phyloP scores from a whole-genome alignment of 2,888 invertebrate species.

The Ophioninae sp. region DNA sequence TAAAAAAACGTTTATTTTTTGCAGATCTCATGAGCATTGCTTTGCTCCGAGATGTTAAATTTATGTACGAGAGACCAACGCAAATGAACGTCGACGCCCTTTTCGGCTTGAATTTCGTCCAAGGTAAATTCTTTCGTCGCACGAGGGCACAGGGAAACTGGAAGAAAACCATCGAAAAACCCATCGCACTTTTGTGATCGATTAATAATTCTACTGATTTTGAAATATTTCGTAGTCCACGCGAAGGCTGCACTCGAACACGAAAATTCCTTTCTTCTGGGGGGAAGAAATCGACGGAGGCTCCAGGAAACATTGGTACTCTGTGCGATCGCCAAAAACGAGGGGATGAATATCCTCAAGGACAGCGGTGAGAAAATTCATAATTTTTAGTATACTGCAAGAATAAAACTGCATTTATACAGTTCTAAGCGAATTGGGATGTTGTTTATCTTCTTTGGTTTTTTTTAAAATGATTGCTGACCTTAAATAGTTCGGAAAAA shows the following conservation, averaged over 20 bases:
- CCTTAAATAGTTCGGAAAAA: background rate
- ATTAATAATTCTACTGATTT: background rate
- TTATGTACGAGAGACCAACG: slow-evolving; percentile 72
- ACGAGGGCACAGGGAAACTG: background rate
- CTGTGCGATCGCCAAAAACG: slow-evolving; percentile 42
- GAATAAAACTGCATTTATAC: background rate
- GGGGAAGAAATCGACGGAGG: slow-evolving; percentile 22
- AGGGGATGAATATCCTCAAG: slow-evolving; percentile 30
- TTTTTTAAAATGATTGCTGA: background rate
- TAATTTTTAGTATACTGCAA: background rate
- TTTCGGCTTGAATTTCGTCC: slow-evolving; percentile 77
- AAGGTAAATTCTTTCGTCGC: slow-evolving; percentile 73
- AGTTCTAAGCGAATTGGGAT: background rate
- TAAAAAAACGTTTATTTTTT: background rate
- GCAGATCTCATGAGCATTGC: slow-evolving; percentile 52
- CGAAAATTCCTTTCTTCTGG: slow-evolving; percentile 32
- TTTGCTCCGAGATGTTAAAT: slow-evolving; percentile 73
- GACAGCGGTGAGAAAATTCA: slow-evolving; percentile 47
- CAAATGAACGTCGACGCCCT: slow-evolving; percentile 78
- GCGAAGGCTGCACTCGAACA: slow-evolving; percentile 45
- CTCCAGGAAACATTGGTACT: slow-evolving; percentile 54
- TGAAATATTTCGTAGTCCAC: slow-evolving; percentile 40
- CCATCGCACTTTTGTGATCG: too few species aligned
- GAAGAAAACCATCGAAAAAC: background rate
- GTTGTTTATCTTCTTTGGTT: background rate